Evolutionary conservation across 2,797 vertebrate genomes (phyloP), one percentile per base, ranked within the genome.

Genomic region (Sebastolobus alascanus): DNA sequence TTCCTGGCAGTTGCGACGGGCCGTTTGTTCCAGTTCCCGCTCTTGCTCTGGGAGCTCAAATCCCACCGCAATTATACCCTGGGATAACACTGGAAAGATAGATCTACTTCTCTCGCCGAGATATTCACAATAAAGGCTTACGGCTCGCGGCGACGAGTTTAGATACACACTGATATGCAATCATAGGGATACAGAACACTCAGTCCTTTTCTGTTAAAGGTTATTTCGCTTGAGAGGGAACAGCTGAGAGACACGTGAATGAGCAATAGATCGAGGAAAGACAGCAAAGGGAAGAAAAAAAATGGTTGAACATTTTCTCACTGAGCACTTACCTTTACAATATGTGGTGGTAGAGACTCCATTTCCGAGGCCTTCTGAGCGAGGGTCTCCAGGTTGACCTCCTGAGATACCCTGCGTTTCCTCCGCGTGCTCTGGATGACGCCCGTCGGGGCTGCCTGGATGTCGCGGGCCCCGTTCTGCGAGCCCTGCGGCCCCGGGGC

Each of bases 311-410:
- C 2, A 35, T 35, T 63, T 27, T 56, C 5, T 25, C 5, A n/a
- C 16, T 1, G 4, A 29, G 3, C 4, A 12, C 80, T 90, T 91
- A 96, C 96, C 95, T 95, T 96, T 35, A 90, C 67, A 9, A 83
- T 68, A 50, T 94, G 94, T 2, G 93, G 84, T 0, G 95, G 97
- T 55, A 99, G 94, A 1, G 97, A 98, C 90, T 98, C 97, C 96
- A 98, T 96, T 85, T 99, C 98, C 1, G 97, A 97, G 20, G 98
- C 98, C 91, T 99, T 98, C 87, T 99, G 98, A 38, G 98, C 98
- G 54, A 99, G 91, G 12, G 98, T 99, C 90, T 99, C 96, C 91
- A 99, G 93, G 92, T 99, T 99, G 83, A 97, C 98, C 90, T 99
- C 98, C 92, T 99, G 97, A 52, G 98, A 99, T 16, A 96, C 96